Evolutionary conservation across 2,797 vertebrate species (phyloP).

Genomic region (Limnodromus scolopaceus): DNA sequence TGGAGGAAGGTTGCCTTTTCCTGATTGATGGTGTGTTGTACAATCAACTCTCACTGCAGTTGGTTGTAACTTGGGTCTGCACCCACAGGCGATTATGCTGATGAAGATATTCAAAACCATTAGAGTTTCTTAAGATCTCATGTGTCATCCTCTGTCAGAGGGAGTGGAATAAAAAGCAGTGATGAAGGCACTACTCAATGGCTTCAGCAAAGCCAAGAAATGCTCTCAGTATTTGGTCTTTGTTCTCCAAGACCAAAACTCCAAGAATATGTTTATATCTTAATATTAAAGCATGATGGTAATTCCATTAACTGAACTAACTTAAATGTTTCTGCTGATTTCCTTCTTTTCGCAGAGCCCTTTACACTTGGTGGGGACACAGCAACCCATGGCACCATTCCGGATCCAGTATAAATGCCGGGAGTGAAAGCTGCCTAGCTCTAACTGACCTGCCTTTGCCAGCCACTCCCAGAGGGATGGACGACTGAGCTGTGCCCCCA

Average conservation of each 20-base stretch:
- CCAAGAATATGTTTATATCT: background rate
- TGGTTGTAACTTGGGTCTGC: background rate
- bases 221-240: background rate
- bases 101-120: background rate
- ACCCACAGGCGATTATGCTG: background rate
- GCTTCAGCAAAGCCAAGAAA: background rate
- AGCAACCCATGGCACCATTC: slow-evolving; percentile 79
- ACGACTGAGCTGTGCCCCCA: background rate
- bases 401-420: slow-evolving; percentile 74
- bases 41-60: background rate
- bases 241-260: background rate
- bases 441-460: background rate
- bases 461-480: background rate
- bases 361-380: slow-evolving; percentile 82
- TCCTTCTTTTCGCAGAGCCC: slow-evolving; percentile 76
- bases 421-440: slow-evolving; percentile 35
- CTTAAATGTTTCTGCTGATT: background rate
- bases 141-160: background rate
- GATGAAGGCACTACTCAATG: background rate
- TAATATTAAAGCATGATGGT: background rate
- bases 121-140: background rate
- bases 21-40: background rate
- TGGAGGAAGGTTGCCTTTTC: background rate
- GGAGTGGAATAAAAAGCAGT: background rate
- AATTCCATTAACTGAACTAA: background rate